Evolutionary conservation across 2,888 invertebrate genomes (phyloP).

Genomic region (Eumerus sabulonum): DNA sequence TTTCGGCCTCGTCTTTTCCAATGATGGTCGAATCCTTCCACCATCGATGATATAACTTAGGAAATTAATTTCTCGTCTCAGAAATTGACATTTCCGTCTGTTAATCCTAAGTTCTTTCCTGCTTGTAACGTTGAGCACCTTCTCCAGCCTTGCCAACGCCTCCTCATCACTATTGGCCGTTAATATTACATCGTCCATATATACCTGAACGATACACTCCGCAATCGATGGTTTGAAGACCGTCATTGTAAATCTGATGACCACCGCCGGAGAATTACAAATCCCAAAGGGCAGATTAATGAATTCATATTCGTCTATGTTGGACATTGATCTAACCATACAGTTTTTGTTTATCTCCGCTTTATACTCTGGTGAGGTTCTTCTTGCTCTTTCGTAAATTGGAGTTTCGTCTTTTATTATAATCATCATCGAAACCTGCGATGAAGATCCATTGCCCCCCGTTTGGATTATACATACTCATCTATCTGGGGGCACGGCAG

Average conservation of each 20-base stretch:
- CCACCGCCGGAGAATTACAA: slow-evolving; percentile 6
- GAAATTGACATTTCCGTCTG: slow-evolving; percentile 14
- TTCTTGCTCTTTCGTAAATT: slow-evolving; percentile 6
- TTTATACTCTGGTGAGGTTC: slow-evolving; percentile 29
- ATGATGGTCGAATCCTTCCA: too few species aligned
- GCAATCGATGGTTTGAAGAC: slow-evolving; percentile 8
- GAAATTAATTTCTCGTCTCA: slow-evolving; percentile 8
- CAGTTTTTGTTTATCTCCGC: slow-evolving; percentile 69
- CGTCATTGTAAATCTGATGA: slow-evolving; percentile 3
- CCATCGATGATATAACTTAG: background rate
- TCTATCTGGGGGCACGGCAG: too few species aligned
- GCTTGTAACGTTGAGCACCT: background rate
- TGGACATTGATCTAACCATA: too few species aligned
- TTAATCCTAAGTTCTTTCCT: slow-evolving; percentile 12
- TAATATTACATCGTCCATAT: slow-evolving; percentile 21
- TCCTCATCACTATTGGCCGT: background rate
- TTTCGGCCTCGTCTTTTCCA: slow-evolving; percentile 28
- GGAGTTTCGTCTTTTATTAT: slow-evolving; percentile 6
- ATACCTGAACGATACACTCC: slow-evolving; percentile 7
- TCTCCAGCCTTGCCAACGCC: background rate
- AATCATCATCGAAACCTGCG: background rate
- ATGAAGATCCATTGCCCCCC: too few species aligned
- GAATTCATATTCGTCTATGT: slow-evolving; percentile 15
- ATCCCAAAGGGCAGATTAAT: slow-evolving; percentile 10
- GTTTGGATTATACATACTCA: too few species aligned